These are phyloP conservation scores for Hestina assimilis DNA, from an alignment of 1,140 invertebrate genomes.

Conservation along the genomic window DNA sequence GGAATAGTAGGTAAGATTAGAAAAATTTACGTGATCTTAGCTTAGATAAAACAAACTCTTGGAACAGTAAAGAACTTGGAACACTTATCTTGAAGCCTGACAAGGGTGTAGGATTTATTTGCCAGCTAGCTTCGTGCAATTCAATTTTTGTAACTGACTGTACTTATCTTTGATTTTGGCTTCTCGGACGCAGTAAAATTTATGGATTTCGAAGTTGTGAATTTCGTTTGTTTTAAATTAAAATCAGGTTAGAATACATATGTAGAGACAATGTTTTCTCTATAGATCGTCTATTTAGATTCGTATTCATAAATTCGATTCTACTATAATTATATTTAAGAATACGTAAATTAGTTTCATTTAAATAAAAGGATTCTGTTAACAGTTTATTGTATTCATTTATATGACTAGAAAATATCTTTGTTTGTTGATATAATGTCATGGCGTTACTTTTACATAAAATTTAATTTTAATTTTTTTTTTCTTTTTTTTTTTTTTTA, in stretches of 20 bases:
- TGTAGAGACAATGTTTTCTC: too few species aligned
- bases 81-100: constrained; percentile 41
- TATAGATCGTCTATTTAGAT: too few species aligned
- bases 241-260: neutral
- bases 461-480: too few species aligned
- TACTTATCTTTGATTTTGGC: constrained; percentile 17
- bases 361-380: too few species aligned
- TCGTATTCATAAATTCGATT: too few species aligned
- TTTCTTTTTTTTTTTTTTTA: too few species aligned
- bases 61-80: constrained; percentile 33
- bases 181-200: neutral
- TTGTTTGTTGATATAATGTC: too few species aligned
- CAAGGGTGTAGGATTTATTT: constrained; percentile 47
- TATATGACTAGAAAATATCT: too few species aligned
- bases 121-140: constrained; percentile 20
- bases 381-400: too few species aligned
- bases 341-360: too few species aligned
- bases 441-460: too few species aligned
- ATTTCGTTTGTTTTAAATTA: neutral
- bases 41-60: constrained; percentile 33
- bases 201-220: constrained; percentile 1
- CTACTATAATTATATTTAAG: too few species aligned
- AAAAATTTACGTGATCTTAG: constrained; percentile 46
- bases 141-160: constrained; percentile 26
- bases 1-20: constrained; percentile 39